Evolutionary conservation across 2,888 invertebrate genomes (phyloP).

Genomic region (Lacanobia wlatinum): DNA sequence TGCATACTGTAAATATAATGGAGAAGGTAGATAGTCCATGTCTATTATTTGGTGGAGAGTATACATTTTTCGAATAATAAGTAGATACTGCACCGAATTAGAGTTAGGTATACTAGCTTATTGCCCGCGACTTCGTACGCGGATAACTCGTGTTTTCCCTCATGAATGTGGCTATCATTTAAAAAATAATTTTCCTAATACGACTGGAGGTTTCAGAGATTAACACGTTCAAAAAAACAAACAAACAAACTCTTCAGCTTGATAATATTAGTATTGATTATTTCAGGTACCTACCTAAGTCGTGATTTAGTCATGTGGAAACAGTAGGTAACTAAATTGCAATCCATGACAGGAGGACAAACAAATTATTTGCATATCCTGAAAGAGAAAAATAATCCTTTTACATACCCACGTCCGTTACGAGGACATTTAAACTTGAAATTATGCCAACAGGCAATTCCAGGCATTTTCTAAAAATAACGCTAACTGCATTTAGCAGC

Average conservation of each 20-base stretch:
- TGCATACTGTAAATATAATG: neutral
- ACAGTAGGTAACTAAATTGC: too few relatives aligned
- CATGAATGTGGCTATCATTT: too few relatives aligned
- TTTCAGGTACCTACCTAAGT: too few relatives aligned
- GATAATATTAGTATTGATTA: too few relatives aligned
- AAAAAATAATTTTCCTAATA: too few relatives aligned
- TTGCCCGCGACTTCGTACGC: too few relatives aligned
- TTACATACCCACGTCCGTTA: neutral
- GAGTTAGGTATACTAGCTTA: too few relatives aligned
- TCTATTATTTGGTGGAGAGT: neutral
- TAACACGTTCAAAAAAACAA: too few relatives aligned
- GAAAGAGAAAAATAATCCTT: neutral
- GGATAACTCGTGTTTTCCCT: too few relatives aligned
- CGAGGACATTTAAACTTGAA: slow-evolving; percentile 12
- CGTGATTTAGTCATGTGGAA: neutral
- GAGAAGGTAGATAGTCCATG: neutral
- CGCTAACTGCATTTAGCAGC: neutral
- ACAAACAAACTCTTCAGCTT: too few relatives aligned
- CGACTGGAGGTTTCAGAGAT: too few relatives aligned
- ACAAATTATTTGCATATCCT: neutral
- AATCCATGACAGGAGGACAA: neutral
- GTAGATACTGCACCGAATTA: neutral
- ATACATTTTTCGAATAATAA: neutral
- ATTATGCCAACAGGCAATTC: neutral
- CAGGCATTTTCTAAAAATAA: slow-evolving; percentile 29